Evolutionary conservation across 2,888 invertebrate species (phyloP).

Genomic region (Noctua janthe): DNA sequence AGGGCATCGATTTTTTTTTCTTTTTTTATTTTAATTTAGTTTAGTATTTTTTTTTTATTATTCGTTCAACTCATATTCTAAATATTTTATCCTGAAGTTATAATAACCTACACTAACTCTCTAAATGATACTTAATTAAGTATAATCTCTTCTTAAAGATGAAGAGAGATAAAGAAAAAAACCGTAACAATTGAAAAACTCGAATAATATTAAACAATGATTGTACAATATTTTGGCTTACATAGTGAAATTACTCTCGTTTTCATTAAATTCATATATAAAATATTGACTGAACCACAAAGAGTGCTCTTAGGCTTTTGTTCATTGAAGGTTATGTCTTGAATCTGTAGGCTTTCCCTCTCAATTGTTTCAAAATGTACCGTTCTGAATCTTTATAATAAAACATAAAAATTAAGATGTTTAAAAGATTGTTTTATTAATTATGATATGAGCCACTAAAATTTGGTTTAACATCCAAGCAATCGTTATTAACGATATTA

Average conservation of each 20-base stretch:
- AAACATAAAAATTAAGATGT: neutral
- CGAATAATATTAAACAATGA: neutral
- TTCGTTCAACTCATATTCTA: too few species aligned
- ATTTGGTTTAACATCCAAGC: neutral
- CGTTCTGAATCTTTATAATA: neutral
- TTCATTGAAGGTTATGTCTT: constrained; percentile 2
- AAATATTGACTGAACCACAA: constrained; percentile 4
- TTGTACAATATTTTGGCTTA: neutral
- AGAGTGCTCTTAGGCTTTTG: neutral
- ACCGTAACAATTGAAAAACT: neutral
- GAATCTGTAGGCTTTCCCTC: neutral
- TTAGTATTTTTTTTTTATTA: too few species aligned
- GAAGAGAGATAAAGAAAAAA: neutral
- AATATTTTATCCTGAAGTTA: too few species aligned
- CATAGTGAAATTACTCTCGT: neutral
- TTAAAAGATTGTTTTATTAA: neutral
- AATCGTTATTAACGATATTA: neutral
- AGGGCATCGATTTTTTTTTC: too few species aligned
- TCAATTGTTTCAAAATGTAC: neutral
- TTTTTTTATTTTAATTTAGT: too few species aligned
- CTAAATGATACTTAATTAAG: neutral
- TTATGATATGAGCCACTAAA: neutral
- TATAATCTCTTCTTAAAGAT: neutral
- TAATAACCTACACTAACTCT: neutral
- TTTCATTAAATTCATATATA: neutral